A percentile compares a stretch with the other conserved stretches of the same genome.
phyloP scores from a whole-genome alignment of 2,797 vertebrate species.

The Smutsia gigantea region DNA sequence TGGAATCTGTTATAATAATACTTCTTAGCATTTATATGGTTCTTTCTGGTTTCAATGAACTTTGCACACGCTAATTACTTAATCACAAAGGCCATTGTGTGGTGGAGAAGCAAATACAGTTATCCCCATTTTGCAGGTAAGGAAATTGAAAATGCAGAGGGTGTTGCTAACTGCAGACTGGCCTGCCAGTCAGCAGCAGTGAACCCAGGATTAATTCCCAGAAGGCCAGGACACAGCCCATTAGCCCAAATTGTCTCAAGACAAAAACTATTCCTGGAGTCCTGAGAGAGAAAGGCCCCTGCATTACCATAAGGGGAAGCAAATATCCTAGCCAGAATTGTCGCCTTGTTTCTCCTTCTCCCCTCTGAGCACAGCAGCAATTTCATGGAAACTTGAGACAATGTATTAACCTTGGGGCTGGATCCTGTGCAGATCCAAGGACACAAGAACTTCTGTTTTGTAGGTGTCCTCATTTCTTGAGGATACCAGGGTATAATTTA shows the following conservation, averaged over 20 bases:
- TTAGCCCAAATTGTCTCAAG: slow-evolving; percentile 63
- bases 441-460: not conserved
- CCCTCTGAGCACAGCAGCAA: slow-evolving; percentile 27
- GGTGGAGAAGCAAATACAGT: not conserved
- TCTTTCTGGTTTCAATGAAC: slow-evolving; percentile 53
- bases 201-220: slow-evolving; percentile 53
- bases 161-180: not conserved
- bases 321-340: slow-evolving; percentile 21
- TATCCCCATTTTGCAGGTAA: slow-evolving; percentile 48
- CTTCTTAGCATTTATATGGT: slow-evolving; percentile 25
- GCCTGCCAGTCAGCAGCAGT: not conserved
- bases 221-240: not conserved
- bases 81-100: slow-evolving; percentile 14
- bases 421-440: not conserved
- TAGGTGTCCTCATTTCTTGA: not conserved
- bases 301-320: not conserved
- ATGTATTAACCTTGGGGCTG: not conserved
- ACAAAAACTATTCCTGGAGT: slow-evolving; percentile 2
- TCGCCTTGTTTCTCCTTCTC: slow-evolving; percentile 20
- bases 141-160: slow-evolving; percentile 57
- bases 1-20: slow-evolving; percentile 49
- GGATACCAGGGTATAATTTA: not conserved
- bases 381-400: slow-evolving; percentile 42
- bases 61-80: slow-evolving; percentile 50
- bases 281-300: slow-evolving; percentile 21